Evolutionary conservation across 92 coral and sea anemone species (phyloP).

Genomic region (Meandrina meandrites): DNA sequence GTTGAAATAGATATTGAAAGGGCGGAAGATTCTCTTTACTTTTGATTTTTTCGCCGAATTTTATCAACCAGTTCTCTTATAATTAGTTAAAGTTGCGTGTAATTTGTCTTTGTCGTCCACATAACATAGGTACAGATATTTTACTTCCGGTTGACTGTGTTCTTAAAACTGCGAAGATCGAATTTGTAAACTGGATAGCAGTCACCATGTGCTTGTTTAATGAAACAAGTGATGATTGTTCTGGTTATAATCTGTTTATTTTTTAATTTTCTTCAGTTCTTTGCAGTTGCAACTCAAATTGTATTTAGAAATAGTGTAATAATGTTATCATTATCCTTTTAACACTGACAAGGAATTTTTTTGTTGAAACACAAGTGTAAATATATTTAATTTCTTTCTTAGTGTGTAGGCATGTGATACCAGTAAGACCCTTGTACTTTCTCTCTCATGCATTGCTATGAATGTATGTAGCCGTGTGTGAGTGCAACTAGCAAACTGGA

Average conservation of each 20-base stretch:
- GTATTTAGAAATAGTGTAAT: background rate
- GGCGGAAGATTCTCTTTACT: background rate
- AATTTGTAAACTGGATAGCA: background rate
- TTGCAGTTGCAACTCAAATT: background rate
- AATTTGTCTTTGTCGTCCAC: background rate
- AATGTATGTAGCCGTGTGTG: background rate
- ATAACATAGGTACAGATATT: background rate
- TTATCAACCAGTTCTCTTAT: background rate
- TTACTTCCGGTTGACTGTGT: slow-evolving; percentile 35
- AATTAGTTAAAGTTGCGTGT: background rate
- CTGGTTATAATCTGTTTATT: background rate
- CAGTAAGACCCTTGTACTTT: background rate
- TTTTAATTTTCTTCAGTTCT: background rate
- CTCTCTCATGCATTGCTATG: background rate
- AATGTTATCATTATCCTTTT: background rate
- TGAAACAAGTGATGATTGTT: background rate
- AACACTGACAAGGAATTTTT: background rate
- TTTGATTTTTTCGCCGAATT: background rate
- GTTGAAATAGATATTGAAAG: slow-evolving; percentile 15
- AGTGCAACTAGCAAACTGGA: background rate
- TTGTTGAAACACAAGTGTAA: background rate
- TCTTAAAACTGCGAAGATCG: background rate
- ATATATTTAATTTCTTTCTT: background rate
- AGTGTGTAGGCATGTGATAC: background rate
- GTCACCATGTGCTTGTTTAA: background rate